Evolutionary conservation across 2,888 invertebrate genomes (phyloP), one percentile per base, ranked within the genome.

Genomic region (Andrena chrysosceles): DNA sequence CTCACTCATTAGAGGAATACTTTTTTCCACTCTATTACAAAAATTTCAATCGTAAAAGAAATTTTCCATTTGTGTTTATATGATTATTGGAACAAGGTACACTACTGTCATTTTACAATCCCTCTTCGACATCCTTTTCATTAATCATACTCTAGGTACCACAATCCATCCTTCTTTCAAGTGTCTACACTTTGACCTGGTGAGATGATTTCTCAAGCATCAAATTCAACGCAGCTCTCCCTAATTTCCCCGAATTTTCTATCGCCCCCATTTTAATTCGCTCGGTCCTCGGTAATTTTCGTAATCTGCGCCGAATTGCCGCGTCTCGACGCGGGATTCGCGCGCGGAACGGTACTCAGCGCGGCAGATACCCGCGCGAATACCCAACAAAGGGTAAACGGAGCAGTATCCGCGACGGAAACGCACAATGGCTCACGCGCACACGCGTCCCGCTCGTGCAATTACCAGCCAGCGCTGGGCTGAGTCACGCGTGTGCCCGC

Each of bases 341-440:
- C 69, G 71, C 29, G 26, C 69, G 77, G 71, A 56, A 31, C 76
- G 66, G 67, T 77, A 74, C 69, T 80, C 79, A 59, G 8, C 59
- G 66, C 42, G 70, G 60, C 75, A 69, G 63, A 77, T 80, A 79
- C 35, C 77, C 68, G 80, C 71, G 73, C 74, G 83, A 71, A 79
- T 80, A 81, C 83, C 80, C 69, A 74, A 63, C 79, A 85, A 86
- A 87, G 86, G 86, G 87, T 86, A 87, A 90, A 90, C 89, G 89
- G 84, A 89, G 89, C 83, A 84, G 88, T 87, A 90, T 90, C 89
- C 89, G 88, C 69, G 75, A 77, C 86, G 86, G 89, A 89, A 91
- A 89, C 83, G 87, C 85, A 90, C 85, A 89, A 88, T 88, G 75
- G 81, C 82, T 78, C 69, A 81, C 84, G 78, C 85, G 83, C 84